phyloP scores from a whole-genome alignment of 2,797 vertebrate genomes.

The Muraenolepis orangiensis region DNA sequence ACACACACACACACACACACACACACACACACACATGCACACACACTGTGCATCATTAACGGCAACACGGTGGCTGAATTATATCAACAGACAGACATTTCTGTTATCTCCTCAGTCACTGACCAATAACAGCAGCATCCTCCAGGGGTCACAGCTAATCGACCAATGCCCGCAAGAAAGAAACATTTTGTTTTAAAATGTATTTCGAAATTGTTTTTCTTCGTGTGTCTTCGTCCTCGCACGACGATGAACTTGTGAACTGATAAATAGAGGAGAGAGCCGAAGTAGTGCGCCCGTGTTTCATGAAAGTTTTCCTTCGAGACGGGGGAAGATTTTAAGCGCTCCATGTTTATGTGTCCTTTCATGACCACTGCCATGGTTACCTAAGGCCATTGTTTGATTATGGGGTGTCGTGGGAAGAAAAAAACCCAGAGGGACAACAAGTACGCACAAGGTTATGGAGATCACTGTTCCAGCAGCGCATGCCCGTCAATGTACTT shows the following conservation, averaged over 20 bases:
- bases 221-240: conserved; percentile 4
- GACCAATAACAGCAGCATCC: conserved; percentile 35
- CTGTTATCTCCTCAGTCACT: conserved; percentile 30
- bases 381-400: conserved; percentile 15
- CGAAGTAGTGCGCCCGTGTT: not conserved
- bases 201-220: too few relatives aligned
- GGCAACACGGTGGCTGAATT: conserved; percentile 1
- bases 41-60: not conserved
- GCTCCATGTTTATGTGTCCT: conserved; percentile 32
- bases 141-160: conserved; percentile 55
- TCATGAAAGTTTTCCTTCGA: conserved; percentile 16
- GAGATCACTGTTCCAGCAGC: conserved; percentile 5
- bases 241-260: conserved; percentile 9
- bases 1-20: too few relatives aligned
- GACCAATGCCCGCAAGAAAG: conserved; percentile 18
- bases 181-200: not conserved
- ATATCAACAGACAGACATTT: conserved; percentile 20
- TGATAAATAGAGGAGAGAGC: conserved; percentile 37
- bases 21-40: conserved; percentile 6
- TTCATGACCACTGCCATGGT: conserved; percentile 11
- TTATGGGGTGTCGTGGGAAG: conserved; percentile 26
- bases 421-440: too few relatives aligned
- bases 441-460: not conserved
- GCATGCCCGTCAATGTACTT: conserved; percentile 21
- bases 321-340: conserved; percentile 18